Evolutionary conservation across 2,797 vertebrate species (phyloP).

Genomic region (Microctenopoma lineatum): DNA sequence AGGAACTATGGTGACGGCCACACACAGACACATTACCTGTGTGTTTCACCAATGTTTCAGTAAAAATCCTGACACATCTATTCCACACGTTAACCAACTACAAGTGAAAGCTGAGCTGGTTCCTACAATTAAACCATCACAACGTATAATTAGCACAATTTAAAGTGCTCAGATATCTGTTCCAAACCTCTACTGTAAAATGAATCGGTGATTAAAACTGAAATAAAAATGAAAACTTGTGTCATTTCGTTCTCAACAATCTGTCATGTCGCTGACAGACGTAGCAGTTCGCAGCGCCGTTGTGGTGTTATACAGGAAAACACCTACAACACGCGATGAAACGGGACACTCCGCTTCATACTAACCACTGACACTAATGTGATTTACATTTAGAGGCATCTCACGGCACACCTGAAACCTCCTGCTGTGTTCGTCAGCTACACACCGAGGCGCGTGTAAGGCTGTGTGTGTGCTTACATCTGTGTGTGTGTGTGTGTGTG

Average conservation of each 20-base stretch:
- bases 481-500: not conserved
- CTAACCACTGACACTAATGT: not conserved
- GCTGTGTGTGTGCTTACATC: not conserved
- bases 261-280: not conserved
- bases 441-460: conserved; percentile 3
- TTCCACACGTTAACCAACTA: not conserved
- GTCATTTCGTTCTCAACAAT: not conserved
- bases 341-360: not conserved
- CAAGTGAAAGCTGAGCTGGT: too few species aligned
- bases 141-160: not conserved
- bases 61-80: too few species aligned
- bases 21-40: too few species aligned
- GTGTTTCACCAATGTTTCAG: too few species aligned
- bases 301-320: not conserved
- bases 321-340: not conserved
- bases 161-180: not conserved
- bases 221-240: not conserved
- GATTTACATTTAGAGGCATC: conserved; percentile 15
- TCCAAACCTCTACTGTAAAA: not conserved
- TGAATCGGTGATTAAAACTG: too few species aligned
- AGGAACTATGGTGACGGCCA: too few species aligned
- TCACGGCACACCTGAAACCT: conserved; percentile 1
- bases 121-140: not conserved
- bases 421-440: not conserved
- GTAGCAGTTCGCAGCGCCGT: not conserved